Base-by-base conservation (phyloP, 2,797 vertebrate species). In the Acrocephalus scirpaceus region DNA sequence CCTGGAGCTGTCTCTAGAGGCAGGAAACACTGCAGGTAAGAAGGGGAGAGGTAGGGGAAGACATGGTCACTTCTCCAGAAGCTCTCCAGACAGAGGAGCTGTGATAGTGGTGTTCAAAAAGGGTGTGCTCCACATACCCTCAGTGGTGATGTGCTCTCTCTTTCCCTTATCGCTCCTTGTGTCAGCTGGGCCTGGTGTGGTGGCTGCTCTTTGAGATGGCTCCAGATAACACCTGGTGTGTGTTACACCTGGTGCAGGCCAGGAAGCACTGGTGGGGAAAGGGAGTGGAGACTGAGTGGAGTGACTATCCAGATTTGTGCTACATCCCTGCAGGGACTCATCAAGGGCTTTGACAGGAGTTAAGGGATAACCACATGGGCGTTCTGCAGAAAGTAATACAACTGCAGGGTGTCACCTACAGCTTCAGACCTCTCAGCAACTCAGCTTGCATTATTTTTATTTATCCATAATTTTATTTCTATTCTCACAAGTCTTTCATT, bases 121-220 rank as follows among this genome's bases (percentile, higher is more conserved):
- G 17, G 10, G 9, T 48, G 38, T 36, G 47, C 12, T 40, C 42
- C 27, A 4, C 0, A 1, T 30, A 26, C 27, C 20, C 36, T 6
- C 10, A 16, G 29, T 9, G 20, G 8, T 27, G 44, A 19, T 9
- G n/a, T 10, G 7, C 13, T 50, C 13, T 12, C 20, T 61, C 38
- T 42, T 71, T 29, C 26, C 45, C 14, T 51, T 22, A 25, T 2
- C 3, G 19, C 15, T 60, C n/a, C 8, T 1, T 1, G 1, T 30
- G 15, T 11, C 50, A 27, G n/a, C n/a, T 32, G 69, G 20, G 30
- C 14, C 45, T 29, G 40, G 20, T n/a, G 34, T 2, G 2, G 38
- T 23, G 44, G 44, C 40, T 79, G 45, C 20, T 82, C 32, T 60
- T 50, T 47, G 53, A 75, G 16, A 29, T 29, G 50, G 30, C 3